Conservation (phyloP, 2,113 vertebrate species). For the Drymodes brunneopygia region DNA sequence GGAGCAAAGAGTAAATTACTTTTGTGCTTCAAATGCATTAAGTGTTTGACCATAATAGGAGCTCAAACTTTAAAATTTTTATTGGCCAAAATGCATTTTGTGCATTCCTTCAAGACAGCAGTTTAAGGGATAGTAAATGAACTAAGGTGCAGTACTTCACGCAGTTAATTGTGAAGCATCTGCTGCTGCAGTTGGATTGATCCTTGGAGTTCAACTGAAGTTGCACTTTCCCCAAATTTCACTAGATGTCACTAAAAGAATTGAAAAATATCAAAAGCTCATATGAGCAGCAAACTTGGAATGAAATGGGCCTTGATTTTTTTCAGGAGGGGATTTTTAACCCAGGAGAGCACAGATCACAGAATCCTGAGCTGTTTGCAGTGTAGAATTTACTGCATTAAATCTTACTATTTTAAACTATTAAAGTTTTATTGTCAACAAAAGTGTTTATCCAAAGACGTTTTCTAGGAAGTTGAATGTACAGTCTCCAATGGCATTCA, state of each 20-base stretch:
- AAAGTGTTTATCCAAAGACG: neutral
- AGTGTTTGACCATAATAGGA: neutral
- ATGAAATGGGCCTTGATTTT: neutral
- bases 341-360: neutral
- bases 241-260: constrained; percentile 72
- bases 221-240: neutral
- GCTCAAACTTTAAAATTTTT: neutral
- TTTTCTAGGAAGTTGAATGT: neutral
- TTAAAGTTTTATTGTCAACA: neutral
- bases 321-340: neutral
- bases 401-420: neutral
- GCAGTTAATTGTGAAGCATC: neutral
- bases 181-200: rapidly evolving
- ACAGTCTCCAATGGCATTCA: neutral
- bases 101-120: neutral
- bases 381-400: neutral
- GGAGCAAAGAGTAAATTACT: neutral
- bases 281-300: rapidly evolving
- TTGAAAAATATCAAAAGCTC: neutral
- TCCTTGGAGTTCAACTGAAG: neutral
- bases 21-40: neutral
- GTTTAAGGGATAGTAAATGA: neutral
- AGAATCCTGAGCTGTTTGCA: neutral
- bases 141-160: neutral
- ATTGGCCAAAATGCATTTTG: neutral